These are phyloP conservation scores for Thalassophryne amazonica DNA, from an alignment of 2,797 vertebrate species.

Conservation along the genomic window DNA sequence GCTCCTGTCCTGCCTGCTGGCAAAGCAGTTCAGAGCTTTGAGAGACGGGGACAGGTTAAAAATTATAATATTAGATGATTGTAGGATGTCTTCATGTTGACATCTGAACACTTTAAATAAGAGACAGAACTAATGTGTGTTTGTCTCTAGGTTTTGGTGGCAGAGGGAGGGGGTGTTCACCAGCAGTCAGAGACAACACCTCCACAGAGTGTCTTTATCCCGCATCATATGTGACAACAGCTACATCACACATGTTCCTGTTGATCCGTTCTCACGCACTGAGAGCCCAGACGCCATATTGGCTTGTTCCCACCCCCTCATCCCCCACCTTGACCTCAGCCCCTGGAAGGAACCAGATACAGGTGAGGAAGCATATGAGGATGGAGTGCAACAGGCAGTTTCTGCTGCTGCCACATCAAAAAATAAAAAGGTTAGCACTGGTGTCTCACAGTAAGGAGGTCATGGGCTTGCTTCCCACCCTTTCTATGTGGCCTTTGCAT, in stretches of 20 bases:
- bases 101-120: no score
- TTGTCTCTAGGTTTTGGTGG: slow-evolving; percentile 89
- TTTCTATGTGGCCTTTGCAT: no score
- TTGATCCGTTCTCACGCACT: slow-evolving; percentile 77
- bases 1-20: slow-evolving; percentile 79
- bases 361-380: slow-evolving; percentile 40
- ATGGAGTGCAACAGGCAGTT: no score
- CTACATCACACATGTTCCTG: slow-evolving; percentile 79
- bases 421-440: no score
- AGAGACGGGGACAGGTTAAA: slow-evolving; percentile 77
- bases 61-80: no score
- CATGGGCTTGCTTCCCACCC: no score
- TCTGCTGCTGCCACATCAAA: no score
- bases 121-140: not conserved
- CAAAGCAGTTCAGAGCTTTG: slow-evolving; percentile 74
- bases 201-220: slow-evolving; percentile 78
- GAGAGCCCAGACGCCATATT: slow-evolving; percentile 69
- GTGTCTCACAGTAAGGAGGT: no score
- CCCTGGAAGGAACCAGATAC: slow-evolving; percentile 75
- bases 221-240: slow-evolving; percentile 90
- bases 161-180: slow-evolving; percentile 84
- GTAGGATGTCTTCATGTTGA: no score
- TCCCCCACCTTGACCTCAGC: slow-evolving; percentile 70
- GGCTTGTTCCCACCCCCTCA: slow-evolving; percentile 68
- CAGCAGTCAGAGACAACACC: slow-evolving; percentile 67